Conservation (phyloP, 2,797 vertebrate species). For the Myoxocephalus aenaeus region DNA sequence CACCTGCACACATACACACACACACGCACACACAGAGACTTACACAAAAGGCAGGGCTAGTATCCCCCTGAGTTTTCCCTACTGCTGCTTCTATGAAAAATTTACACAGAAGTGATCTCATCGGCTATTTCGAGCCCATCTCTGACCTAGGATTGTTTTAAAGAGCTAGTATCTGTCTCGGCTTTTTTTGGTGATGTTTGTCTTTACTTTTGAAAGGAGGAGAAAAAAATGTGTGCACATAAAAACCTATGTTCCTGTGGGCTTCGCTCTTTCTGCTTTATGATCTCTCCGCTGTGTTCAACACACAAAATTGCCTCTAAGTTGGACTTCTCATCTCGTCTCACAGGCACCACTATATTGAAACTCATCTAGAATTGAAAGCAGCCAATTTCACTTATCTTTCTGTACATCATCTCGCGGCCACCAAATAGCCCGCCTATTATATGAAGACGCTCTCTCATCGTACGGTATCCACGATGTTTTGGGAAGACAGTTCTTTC, state of each 20-base stretch:
- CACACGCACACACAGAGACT: constrained; percentile 44
- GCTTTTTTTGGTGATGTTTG: constrained; percentile 41
- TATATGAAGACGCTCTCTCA: constrained; percentile 41
- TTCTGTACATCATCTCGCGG: constrained; percentile 24
- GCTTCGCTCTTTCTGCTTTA: constrained; percentile 29
- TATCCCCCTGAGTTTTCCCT: constrained; percentile 81
- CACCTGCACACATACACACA: constrained; percentile 36
- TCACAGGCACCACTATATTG: constrained; percentile 11
- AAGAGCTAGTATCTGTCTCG: constrained; percentile 75
- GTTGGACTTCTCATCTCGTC: constrained; percentile 49
- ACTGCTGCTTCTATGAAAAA: constrained; percentile 85
- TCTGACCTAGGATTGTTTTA: constrained; percentile 83
- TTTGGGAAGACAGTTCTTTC: constrained; percentile 31
- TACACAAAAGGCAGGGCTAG: constrained; percentile 68
- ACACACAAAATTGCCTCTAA: constrained; percentile 43
- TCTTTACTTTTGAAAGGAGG: constrained; percentile 33
- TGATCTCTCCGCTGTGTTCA: constrained; percentile 47
- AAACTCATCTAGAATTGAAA: constrained; percentile 52
- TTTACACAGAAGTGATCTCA: constrained; percentile 88
- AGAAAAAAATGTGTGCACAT: neutral
- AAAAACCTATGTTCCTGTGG: neutral
- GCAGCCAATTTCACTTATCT: constrained; percentile 48
- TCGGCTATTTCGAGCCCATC: constrained; percentile 84
- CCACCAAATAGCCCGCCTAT: constrained; percentile 36
- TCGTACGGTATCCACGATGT: constrained; percentile 25